Evolutionary conservation across 2,888 invertebrate species (phyloP), one percentile per base, ranked within the genome.

Genomic region (Hydriomena furcata): DNA sequence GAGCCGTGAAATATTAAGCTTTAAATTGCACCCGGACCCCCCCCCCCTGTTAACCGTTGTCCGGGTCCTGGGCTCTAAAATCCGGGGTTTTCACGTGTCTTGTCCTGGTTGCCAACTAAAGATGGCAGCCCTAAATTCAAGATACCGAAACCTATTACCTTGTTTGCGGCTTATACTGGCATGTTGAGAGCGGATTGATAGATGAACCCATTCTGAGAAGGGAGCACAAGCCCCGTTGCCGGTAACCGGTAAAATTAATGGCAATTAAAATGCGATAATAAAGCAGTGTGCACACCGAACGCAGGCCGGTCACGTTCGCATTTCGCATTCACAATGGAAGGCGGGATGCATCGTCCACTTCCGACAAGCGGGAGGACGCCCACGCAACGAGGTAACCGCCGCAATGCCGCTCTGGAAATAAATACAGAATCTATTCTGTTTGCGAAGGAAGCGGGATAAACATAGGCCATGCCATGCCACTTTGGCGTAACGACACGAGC

Each of bases 311-410:
- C 79, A 77, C 79, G 78, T 74, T 73, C 68, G 67, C 68, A 71
- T 73, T 74, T 75, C 68, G 70, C 73, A 77, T 79, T 69, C 75
- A 74, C 70, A 68, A 75, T 73, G 63, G 66, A 58, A 65, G 63
- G 65, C 66, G 71, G 71, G 73, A 75, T 71, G 72, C 68, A 58
- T 50, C 65, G 63, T 60, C 61, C 63, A 75, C 73, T 81, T 82
- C 81, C 82, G 79, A 74, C 74, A 67, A 52, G 49, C 51, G 63
- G 59, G 57, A 58, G 59, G 56, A 52, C 69, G 57, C 64, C 61
- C 61, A 66, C 68, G 61, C 66, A 47, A 44, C 51, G 42, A 44
- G 51, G 37, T 50, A 49, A 56, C 53, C 49, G 24, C 42, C 36
- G 54, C 54, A 47, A 43, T 47, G 45, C 44, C 21, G 37, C 42